Evolutionary conservation across 2,888 invertebrate genomes (phyloP).

Genomic region (Eristalis tenax): DNA sequence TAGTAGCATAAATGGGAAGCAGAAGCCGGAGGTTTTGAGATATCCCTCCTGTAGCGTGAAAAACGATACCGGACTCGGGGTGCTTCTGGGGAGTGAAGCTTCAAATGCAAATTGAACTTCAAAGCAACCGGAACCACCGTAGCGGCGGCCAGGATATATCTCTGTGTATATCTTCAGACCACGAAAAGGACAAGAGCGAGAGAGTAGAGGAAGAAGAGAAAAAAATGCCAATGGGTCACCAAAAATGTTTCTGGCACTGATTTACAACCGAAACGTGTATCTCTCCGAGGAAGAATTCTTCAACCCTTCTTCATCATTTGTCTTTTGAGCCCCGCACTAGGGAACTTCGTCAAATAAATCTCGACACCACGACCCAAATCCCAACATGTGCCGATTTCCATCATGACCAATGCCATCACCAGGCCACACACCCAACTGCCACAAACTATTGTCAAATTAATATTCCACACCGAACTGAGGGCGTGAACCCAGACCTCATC

Average conservation of each 20-base stretch:
- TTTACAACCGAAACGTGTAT: conserved; percentile 63
- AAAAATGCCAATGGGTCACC: conserved; percentile 5
- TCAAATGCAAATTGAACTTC: conserved; percentile 60
- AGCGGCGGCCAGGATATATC: not conserved
- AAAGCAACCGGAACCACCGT: conserved; percentile 31
- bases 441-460: conserved; percentile 43
- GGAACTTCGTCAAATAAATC: conserved; percentile 37
- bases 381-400: conserved; percentile 43
- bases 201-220: not conserved
- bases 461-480: conserved; percentile 50
- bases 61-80: conserved; percentile 23
- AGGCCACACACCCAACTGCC: not conserved
- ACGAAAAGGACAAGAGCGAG: not conserved
- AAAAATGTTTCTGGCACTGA: conserved; percentile 38
- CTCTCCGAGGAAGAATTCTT: conserved; percentile 9
- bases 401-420: not conserved
- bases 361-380: conserved; percentile 8
- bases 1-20: conserved; percentile 45
- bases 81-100: not conserved
- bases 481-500: not conserved
- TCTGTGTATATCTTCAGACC: not conserved
- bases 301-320: conserved; percentile 27
- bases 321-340: conserved; percentile 1
- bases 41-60: conserved; percentile 27
- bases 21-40: conserved; percentile 1